Evolutionary conservation across 1,140 invertebrate species (phyloP).

Genomic region (Macrotrachela quadricornifera): DNA sequence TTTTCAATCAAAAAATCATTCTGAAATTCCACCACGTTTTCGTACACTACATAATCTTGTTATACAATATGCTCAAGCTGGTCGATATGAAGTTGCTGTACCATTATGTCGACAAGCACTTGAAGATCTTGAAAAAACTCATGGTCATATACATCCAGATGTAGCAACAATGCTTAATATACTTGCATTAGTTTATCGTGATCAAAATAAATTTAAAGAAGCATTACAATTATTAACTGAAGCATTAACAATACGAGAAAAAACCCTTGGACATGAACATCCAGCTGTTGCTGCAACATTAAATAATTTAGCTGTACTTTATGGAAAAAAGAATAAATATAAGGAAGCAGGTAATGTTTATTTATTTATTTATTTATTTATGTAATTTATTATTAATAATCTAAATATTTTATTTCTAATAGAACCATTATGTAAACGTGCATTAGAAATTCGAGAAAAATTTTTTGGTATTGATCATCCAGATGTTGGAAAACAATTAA

Average conservation of each 20-base stretch:
- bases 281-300: conserved; percentile 79
- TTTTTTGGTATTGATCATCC: conserved; percentile 87
- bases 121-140: conserved; percentile 93
- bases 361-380: too few relatives aligned
- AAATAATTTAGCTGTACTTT: conserved; percentile 93
- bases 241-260: conserved; percentile 84
- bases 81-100: conserved; percentile 82
- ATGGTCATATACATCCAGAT: conserved; percentile 89
- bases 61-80: conserved; percentile 4
- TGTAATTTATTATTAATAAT: too few relatives aligned
- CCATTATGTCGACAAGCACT: conserved; percentile 95
- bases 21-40: conserved; percentile 73
- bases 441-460: conserved; percentile 87
- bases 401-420: too few relatives aligned
- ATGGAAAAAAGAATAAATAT: conserved; percentile 77
- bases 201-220: conserved; percentile 96
- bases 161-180: conserved; percentile 99
- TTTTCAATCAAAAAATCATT: neutral
- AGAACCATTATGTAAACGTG: conserved; percentile 87
- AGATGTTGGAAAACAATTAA: conserved; percentile 95
- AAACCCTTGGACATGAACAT: conserved; percentile 92
- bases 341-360: conserved; percentile 95
- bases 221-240: conserved; percentile 93
- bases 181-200: conserved; percentile 84
- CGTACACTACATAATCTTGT: conserved; percentile 72